Base-by-base conservation (phyloP, 2,888 invertebrate genomes). In the Aspidiotus rigidus region DNA sequence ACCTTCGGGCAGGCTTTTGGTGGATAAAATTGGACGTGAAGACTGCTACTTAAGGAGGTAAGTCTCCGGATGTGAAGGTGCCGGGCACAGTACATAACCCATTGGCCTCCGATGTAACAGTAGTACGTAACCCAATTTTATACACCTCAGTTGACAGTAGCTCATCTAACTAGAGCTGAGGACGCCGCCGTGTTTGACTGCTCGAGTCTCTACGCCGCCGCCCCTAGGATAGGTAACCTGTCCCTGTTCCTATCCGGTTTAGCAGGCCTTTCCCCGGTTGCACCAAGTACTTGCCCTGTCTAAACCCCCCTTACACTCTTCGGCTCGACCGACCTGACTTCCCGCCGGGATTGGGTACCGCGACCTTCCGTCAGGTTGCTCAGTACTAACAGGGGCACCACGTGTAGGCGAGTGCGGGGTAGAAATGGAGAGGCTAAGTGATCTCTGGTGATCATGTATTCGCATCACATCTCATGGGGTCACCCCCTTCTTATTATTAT, bases 161-260 rank as follows among this genome's bases (percentile, higher is more conserved):
- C 49, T n/a, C 49, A 13, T 11, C 49, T 49, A 3, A n/a, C 11
- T 11, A 49, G 49, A n/a, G 49, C 49, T 49, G 49, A 13, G 49
- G 49, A 49, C 28, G 28, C 10, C 49, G 49, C 49, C 49, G n/a
- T n/a, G 11, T 11, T 49, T 49, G 49, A 49, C 49, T 49, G 10
- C 49, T 49, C 10, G 49, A 49, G 49, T 49, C n/a, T n/a, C n/a
- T 49, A 11, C 49, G 49, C 49, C n/a, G 49, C 49, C 49, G 49
- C n/a, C 49, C 49, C 10, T 49, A 13, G 49, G 49, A 49, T 49
- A 49, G 49, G 49, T 49, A 49, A 49, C 49, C 49, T 49, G 49
- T 49, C 49, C 49, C 49, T 49, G 49, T 49, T n/a, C 49, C 49
- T 49, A 49, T 49, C 49, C 49, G 49, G 49, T 49, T n/a, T 49